Evolutionary conservation across 1,140 invertebrate species (phyloP).

Genomic region (Calephelis virginiensis): DNA sequence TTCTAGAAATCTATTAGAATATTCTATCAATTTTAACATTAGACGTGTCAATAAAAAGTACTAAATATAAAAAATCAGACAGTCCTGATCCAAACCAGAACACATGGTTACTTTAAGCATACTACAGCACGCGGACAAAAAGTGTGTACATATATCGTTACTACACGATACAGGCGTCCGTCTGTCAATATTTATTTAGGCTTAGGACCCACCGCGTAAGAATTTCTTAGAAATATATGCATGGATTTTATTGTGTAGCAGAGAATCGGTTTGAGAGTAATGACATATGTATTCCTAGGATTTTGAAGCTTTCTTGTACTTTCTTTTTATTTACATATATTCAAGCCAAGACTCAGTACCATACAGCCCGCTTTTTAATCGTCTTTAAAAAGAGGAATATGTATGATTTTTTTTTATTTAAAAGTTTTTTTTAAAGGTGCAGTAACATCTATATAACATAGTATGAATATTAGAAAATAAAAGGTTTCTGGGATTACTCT

Average conservation of each 20-base stretch:
- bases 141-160: conserved; percentile 51
- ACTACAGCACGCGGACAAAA: conserved; percentile 33
- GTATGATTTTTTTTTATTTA: too few relatives aligned
- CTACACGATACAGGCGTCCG: conserved; percentile 41
- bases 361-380: too few relatives aligned
- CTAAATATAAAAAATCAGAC: not conserved
- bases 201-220: conserved; percentile 49
- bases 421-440: too few relatives aligned
- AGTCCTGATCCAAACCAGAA: not conserved
- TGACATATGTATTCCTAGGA: not conserved
- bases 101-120: not conserved
- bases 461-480: too few relatives aligned
- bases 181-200: conserved; percentile 59
- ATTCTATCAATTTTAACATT: not conserved
- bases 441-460: too few relatives aligned
- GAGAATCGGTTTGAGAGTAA: conserved; percentile 14
- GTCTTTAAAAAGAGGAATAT: too few relatives aligned
- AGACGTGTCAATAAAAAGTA: not conserved
- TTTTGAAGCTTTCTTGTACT: not conserved
- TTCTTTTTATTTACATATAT: too few relatives aligned
- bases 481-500: too few relatives aligned
- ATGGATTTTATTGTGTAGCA: conserved; percentile 9
- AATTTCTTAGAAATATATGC: conserved; percentile 20
- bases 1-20: too few relatives aligned
- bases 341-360: too few relatives aligned